A percentile compares a stretch with the other conserved stretches of the same genome.
Conservation (phyloP, 2,797 vertebrate genomes). For the Kryptolebias ocellatus region DNA sequence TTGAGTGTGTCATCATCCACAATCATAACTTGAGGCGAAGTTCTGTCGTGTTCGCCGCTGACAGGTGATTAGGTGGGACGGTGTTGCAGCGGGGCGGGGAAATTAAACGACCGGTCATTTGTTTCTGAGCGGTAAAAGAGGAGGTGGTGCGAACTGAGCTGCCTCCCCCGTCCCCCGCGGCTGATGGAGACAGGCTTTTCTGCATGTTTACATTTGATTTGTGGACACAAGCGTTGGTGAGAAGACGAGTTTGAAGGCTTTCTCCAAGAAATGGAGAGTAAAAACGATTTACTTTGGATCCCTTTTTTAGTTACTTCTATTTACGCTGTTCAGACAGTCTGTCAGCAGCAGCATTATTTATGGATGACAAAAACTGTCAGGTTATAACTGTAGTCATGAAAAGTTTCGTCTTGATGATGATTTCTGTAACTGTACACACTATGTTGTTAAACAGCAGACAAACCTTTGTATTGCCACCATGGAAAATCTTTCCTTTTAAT, state of each 20-base stretch:
- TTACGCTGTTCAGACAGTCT: constrained; percentile 17
- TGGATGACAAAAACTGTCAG: too few relatives aligned
- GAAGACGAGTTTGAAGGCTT: constrained; percentile 33
- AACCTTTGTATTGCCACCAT: too few relatives aligned
- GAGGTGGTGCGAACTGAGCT: constrained; percentile 30
- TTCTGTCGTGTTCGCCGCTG: constrained; percentile 66
- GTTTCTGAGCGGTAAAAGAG: constrained; percentile 63
- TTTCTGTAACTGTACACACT: too few relatives aligned
- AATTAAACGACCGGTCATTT: constrained; percentile 67
- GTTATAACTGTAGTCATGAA: too few relatives aligned
- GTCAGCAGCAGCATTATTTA: too few relatives aligned
- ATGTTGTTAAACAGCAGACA: too few relatives aligned
- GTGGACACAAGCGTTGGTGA: constrained; percentile 46
- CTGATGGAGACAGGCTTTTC: constrained; percentile 55
- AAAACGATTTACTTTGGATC: constrained; percentile 71
- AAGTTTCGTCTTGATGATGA: too few relatives aligned
- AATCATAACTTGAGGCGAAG: constrained; percentile 72
- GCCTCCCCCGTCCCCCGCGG: constrained; percentile 56
- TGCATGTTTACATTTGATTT: constrained; percentile 71
- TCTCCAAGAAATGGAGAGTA: constrained; percentile 52
- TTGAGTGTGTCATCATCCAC: constrained; percentile 75
- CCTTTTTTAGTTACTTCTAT: constrained; percentile 56
- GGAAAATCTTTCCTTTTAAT: too few relatives aligned
- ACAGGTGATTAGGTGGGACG: constrained; percentile 70
- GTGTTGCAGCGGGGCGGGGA: constrained; percentile 43